Base-by-base conservation (phyloP, 2,888 invertebrate species). In the Hydroisotoma schaefferi region DNA sequence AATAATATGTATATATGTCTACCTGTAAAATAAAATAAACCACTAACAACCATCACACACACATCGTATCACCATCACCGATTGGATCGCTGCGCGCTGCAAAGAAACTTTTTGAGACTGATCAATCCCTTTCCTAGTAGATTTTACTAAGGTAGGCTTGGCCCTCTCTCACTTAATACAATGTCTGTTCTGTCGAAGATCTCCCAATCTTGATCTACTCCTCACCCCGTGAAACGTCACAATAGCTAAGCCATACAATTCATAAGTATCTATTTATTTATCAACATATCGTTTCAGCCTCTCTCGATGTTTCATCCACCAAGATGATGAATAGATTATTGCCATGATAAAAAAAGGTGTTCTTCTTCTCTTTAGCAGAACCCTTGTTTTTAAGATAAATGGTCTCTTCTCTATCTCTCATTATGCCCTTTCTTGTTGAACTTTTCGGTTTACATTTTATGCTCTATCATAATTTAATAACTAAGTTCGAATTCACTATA, bases 261-360 rank as follows among this genome's bases (percentile, higher is more conserved):
- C 40, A 37, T 53, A 53, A 52, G 52, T 53, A 53, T 40, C 37
- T 25, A 40, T 46, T 40, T 53, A 53, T 53, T 53, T 53, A 53
- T 37, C 43, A 33, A 25, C 53, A 38, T 48, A 48, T 28, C 28
- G 18, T 23, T 25, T 23, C 15, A 8, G 33, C 15, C 15, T 33
- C 25, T 25, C 23, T 46, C 46, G 20, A 46, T 23, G 46, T 22
- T 46, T 6, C 20, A 46, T 23, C 46, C 46, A 46, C 25, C 18
- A 46, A 15, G 46, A 46, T 46, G 46, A 46, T 46, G 46, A 20
- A 15, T 8, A 20, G 22, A 23, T 4, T 48, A 28, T 27, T 26
- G 28, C 28, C 6, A 23, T 26, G 18, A 48, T 48, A 15, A 48
- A 20, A 26, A 48, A 48, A 48, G 48, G 48, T 48, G 48, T 48